Base-by-base conservation (phyloP, 2,888 invertebrate genomes). In the Xanthorhoe designata region DNA sequence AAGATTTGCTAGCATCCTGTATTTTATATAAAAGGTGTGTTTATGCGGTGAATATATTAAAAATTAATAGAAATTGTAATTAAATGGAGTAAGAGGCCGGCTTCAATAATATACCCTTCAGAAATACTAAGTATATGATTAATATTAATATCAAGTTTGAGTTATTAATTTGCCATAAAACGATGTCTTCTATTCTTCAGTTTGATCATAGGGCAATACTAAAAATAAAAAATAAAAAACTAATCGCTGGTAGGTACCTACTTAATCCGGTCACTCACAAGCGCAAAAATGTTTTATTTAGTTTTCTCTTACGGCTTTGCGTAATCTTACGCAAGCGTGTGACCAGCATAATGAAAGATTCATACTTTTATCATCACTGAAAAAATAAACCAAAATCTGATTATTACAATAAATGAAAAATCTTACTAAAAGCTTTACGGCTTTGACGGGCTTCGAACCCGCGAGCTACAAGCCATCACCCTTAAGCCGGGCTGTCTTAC, bases 1-100 rank as follows among this genome's bases (percentile, higher is more conserved):
- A 69, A 66, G 64, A 64, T 62, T 66, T 66, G 32, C 60, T 50
- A 52, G 61, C 61, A 68, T 64, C 64, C 64, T 64, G 61, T 59
- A 42, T 63, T 63, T 64, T 68, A 53, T 54, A 19, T 32, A 60
- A 62, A 54, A 54, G 38, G 58, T 54, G 53, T 59, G 32, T 54
- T 62, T 62, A 62, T 53, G 47, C 13, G 18, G 49, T 50, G 29
- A 19, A 49, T 10, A 18, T 50, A 63, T 64, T 64, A 42, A 56
- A 49, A 50, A 66, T 69, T 68, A 66, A 64, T 70, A 57, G 56
- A 62, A 70, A 63, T 45, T 66, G 32, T 47, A 57, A 19, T 67
- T 63, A 59, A 29, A 58, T 45, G 19, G 17, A 56, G 5, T 13
- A 35, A 24, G 24, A 45, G 15, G 10, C 15, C 15, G 55, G 0